Evolutionary conservation across 2,888 invertebrate species (phyloP).

Genomic region (Phasia obesa): DNA sequence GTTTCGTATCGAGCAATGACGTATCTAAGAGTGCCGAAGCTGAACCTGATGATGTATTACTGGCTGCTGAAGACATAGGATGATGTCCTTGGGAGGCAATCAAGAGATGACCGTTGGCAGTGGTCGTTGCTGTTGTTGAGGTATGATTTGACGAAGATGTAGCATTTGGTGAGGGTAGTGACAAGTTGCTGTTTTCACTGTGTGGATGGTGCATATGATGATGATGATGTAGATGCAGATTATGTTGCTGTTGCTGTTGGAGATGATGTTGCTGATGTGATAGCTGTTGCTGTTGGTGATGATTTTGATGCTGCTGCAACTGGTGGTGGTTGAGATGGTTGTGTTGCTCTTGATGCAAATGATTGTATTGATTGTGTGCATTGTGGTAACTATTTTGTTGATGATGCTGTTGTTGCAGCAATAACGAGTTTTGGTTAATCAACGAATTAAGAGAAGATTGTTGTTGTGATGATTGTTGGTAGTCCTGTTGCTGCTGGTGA

Average conservation of each 20-base stretch:
- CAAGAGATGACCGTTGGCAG: constrained; percentile 83
- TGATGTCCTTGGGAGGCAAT: constrained; percentile 74
- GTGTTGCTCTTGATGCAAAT: constrained; percentile 47
- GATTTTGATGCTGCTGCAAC: constrained; percentile 81
- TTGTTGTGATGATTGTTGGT: constrained; percentile 72
- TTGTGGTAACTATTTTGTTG: constrained; percentile 69
- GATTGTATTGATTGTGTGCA: constrained; percentile 72
- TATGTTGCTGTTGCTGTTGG: constrained; percentile 73
- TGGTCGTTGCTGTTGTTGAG: constrained; percentile 83
- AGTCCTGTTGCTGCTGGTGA: constrained; percentile 84
- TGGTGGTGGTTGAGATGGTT: constrained; percentile 62
- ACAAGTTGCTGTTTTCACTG: constrained; percentile 72
- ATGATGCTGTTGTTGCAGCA: constrained; percentile 76
- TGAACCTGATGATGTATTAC: constrained; percentile 85
- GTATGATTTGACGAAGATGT: constrained; percentile 72
- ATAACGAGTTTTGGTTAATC: constrained; percentile 81
- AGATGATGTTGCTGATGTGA: constrained; percentile 85
- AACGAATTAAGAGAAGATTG: constrained; percentile 81
- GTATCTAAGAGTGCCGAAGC: constrained; percentile 83
- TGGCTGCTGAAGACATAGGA: constrained; percentile 77
- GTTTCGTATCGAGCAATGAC: constrained; percentile 85
- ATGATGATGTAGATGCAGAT: constrained; percentile 77
- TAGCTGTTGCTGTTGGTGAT: constrained; percentile 79
- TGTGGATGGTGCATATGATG: constrained; percentile 83
- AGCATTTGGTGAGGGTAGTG: constrained; percentile 73